Evolutionary conservation across 2,888 invertebrate genomes (phyloP), one percentile per base, ranked within the genome.

Genomic region (Pyrrhia umbra): DNA sequence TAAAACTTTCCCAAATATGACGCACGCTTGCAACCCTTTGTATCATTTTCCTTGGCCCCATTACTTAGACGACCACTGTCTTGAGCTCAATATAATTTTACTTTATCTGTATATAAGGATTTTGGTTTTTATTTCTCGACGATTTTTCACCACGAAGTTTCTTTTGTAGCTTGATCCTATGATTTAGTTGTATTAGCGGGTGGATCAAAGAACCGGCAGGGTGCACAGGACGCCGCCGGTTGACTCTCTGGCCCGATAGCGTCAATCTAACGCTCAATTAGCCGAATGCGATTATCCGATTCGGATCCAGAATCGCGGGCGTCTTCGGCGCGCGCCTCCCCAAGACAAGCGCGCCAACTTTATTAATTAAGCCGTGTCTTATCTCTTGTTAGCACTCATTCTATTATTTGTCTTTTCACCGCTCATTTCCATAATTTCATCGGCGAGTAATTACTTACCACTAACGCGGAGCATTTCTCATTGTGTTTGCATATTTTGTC

Each of bases 341-440:
- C 85, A 87, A 92, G 92, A 92, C 93, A 90, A 91, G 87, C 89
- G 88, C 90, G 90, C 93, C 90, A 95, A 95, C 94, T 95, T 95
- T 95, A 95, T 95, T 95, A 94, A 95, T 95, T 95, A 95, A 94
- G 94, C 92, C 93, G 90, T 93, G 95, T 95, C 94, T 95, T 95
- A 95, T 95, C 95, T 94, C 94, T 94, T 94, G 94, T 94, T 94
- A 94, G 94, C 95, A 95, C 95, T 95, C 95, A 92, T 95, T 95
- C 93, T 94, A 92, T 94, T 95, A 95, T 95, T 95, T 95, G 94
- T 95, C 93, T 95, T 94, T 93, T 94, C 91, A 92, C 92, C 92
- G 93, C 93, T 94, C 92, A 95, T 95, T 95, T 94, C 91, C 95
- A 95, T 95, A 95, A 94, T 94, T 93, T 94, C 93, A 94, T 94